Conservation (phyloP, 2,113 vertebrate genomes). For the Setophaga petechia region DNA sequence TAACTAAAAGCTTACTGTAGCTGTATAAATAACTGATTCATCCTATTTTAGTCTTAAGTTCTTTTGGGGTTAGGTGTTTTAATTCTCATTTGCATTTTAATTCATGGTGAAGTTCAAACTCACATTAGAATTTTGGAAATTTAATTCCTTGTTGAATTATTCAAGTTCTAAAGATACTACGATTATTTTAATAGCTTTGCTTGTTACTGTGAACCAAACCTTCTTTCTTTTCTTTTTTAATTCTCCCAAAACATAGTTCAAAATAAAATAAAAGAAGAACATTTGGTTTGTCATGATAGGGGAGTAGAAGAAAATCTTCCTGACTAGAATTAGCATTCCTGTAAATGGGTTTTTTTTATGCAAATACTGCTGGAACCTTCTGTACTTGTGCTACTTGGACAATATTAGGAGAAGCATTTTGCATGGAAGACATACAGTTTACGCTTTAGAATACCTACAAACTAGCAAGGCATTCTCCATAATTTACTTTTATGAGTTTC, state of each 20-base stretch:
- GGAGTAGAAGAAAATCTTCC: rapidly evolving
- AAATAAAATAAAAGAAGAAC: background rate
- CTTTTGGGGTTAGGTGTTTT: background rate
- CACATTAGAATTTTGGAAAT: background rate
- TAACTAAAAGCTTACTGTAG: background rate
- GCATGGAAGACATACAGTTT: background rate
- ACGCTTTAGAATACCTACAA: background rate
- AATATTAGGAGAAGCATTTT: background rate
- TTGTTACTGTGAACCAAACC: background rate
- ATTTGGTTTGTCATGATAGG: rapidly evolving
- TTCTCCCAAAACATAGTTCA: background rate
- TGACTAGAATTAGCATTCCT: background rate
- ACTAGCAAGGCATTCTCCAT: slow-evolving; percentile 22
- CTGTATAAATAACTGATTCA: background rate
- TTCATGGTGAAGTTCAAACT: background rate
- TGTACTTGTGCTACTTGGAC: background rate
- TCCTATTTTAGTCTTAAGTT: background rate
- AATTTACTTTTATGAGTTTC: slow-evolving; percentile 67
- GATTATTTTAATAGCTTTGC: background rate
- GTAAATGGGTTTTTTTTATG: background rate
- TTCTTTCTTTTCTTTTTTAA: background rate
- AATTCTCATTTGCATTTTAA: background rate
- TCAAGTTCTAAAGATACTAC: background rate
- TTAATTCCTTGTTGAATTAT: background rate
- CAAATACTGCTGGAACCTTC: background rate